Base-by-base conservation (phyloP, 2,797 vertebrate genomes). In the Lerista edwardsae region DNA sequence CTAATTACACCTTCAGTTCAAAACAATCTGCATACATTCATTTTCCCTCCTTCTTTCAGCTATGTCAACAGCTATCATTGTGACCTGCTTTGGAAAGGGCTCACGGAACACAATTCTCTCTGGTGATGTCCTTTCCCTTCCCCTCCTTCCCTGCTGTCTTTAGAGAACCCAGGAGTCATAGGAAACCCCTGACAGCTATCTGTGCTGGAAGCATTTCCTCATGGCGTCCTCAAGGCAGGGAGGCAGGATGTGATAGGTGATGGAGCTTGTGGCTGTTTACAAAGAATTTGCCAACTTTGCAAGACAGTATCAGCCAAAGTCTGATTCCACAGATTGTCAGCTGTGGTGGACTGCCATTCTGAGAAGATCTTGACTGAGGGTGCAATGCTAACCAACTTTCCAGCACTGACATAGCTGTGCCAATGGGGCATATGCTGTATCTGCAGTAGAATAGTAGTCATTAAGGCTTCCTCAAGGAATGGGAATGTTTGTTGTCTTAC, bases 241-340 rank as follows among this genome's bases (percentile, higher is more conserved):
- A 93, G 93, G 82, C 65, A 59, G 55, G 57, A 71, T 23, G 36
- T 84, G 74, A 77, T 68, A 77, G 36, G 36, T 71, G 88, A 92
- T 27, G 77, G 83, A 92, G 92, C 91, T 92, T 87, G 92, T 90
- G 91, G 90, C 91, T 87, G 72, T 84, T 91, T 92, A 88, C 76
- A 84, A 85, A 89, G 79, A 92, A 75, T 31, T 71, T 39, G 39
- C 41, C 69, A 64, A 84, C 75, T 88, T 93, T 91, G 84, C 85
- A 89, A 93, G 87, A 86, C 88, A 88, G 83, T 76, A 61, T 86
- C 69, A 82, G 34, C 83, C 57, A 90, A 90, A 88, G 79, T 72
- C 47, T 77, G 74, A 51, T 84, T 76, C 57, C 68, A 76, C 68
- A 14, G 34, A 44, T 78, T 74, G 86, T 83, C 78, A 57, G 85